phyloP scores from a whole-genome alignment of 2,797 vertebrate species.

The Siniperca undulata region DNA sequence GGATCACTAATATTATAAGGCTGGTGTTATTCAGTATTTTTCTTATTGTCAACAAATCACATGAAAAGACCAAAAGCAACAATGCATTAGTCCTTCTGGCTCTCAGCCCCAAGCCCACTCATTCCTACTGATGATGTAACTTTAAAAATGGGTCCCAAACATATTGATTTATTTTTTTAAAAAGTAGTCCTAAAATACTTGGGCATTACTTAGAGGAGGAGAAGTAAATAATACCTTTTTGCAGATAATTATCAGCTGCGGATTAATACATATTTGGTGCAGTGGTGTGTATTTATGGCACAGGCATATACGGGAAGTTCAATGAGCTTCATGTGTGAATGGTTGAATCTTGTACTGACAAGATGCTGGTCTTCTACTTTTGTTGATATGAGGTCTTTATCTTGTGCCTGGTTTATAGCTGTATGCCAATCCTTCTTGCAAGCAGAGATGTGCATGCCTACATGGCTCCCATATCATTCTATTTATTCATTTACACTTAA shows the following conservation, averaged over 20 bases:
- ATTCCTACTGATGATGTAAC: not conserved
- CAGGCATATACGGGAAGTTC: too few relatives aligned
- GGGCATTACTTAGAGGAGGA: too few relatives aligned
- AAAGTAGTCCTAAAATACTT: too few relatives aligned
- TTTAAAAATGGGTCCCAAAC: slow-evolving; percentile 8
- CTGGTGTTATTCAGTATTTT: not conserved
- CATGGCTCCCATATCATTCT: slow-evolving; percentile 15
- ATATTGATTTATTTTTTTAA: not conserved
- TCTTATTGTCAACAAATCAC: not conserved
- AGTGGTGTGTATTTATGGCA: too few relatives aligned
- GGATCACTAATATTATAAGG: not conserved
- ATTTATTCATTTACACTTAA: slow-evolving; percentile 65
- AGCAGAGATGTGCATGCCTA: not conserved
- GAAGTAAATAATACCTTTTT: too few relatives aligned
- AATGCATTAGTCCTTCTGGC: not conserved
- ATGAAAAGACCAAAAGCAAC: not conserved
- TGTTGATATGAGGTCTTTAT: not conserved
- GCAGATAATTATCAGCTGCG: too few relatives aligned
- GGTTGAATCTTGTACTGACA: not conserved
- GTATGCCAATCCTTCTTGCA: not conserved
- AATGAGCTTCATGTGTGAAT: not conserved
- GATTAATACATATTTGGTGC: too few relatives aligned
- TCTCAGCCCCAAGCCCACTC: not conserved
- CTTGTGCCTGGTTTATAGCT: slow-evolving; percentile 10
- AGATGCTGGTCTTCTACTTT: not conserved